phyloP scores from a whole-genome alignment of 2,888 invertebrate species.

The Branchinecta sandiegonensis region DNA sequence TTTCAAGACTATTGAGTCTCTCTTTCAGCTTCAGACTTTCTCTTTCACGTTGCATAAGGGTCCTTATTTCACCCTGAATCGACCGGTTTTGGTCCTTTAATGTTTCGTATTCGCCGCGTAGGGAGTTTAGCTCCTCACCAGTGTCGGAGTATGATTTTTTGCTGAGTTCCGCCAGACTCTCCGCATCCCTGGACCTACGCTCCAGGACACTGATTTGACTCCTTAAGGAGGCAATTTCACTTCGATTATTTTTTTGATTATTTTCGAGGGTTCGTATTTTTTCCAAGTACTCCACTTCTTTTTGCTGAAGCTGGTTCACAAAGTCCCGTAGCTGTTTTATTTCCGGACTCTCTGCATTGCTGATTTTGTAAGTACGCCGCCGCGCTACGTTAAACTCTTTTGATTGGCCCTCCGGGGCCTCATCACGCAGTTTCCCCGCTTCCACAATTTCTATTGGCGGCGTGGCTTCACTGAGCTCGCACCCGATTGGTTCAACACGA shows the following conservation, averaged over 20 bases:
- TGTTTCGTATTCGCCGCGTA: slow-evolving; percentile 31
- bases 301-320: slow-evolving; percentile 20
- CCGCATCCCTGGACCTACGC: slow-evolving; percentile 28
- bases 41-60: slow-evolving; percentile 29
- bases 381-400: slow-evolving; percentile 27
- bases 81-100: slow-evolving; percentile 31
- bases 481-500: slow-evolving; percentile 19
- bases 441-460: slow-evolving; percentile 17
- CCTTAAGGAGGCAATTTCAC: slow-evolving; percentile 26
- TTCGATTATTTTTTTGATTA: neutral
- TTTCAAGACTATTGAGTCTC: slow-evolving; percentile 28
- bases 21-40: slow-evolving; percentile 29
- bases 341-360: slow-evolving; percentile 22
- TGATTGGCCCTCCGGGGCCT: slow-evolving; percentile 27
- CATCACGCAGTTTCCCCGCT: slow-evolving; percentile 13
- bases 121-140: slow-evolving; percentile 30
- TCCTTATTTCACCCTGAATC: slow-evolving; percentile 30
- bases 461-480: slow-evolving; percentile 16
- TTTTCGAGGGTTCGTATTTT: neutral
- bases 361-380: slow-evolving; percentile 31
- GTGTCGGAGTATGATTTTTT: slow-evolving; percentile 29
- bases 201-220: slow-evolving; percentile 28
- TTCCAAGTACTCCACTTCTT: slow-evolving; percentile 15
- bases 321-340: slow-evolving; percentile 25
- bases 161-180: slow-evolving; percentile 28